phyloP scores from a whole-genome alignment of 2,888 invertebrate species.

The Nipponacmea schrenckii region DNA sequence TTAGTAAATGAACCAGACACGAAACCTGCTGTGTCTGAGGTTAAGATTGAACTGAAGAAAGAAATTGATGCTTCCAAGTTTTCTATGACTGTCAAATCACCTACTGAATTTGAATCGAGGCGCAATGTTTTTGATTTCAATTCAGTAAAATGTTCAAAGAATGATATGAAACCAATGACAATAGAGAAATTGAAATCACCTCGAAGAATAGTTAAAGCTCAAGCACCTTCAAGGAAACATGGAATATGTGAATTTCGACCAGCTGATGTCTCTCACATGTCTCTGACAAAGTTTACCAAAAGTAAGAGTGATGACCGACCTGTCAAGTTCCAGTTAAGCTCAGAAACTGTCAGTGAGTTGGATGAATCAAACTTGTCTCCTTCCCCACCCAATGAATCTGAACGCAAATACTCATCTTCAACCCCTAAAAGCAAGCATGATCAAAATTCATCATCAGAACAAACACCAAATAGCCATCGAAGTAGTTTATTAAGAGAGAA shows the following conservation, averaged over 20 bases:
- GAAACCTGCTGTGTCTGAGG: conserved; percentile 19
- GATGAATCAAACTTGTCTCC: conserved; percentile 5
- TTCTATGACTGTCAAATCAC: background rate
- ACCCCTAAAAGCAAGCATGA: conserved; percentile 5
- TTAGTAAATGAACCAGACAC: conserved; percentile 32
- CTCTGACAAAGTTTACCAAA: background rate
- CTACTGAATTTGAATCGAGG: background rate
- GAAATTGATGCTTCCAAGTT: conserved; percentile 5
- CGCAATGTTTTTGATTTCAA: no score
- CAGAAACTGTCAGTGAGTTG: background rate
- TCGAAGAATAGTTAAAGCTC: background rate
- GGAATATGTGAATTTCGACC: background rate
- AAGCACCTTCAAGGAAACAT: background rate
- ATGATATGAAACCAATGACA: background rate
- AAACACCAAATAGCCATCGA: background rate
- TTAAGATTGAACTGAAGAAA: conserved; percentile 9
- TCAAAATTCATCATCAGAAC: conserved; percentile 11
- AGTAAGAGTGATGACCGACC: background rate
- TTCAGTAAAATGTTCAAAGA: background rate
- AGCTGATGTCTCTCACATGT: background rate
- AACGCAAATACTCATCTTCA: conserved; percentile 11
- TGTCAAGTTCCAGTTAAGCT: background rate
- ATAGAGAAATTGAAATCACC: background rate
- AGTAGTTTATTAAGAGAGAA: conserved; percentile 25
- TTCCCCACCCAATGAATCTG: conserved; percentile 1